Base-by-base conservation (phyloP, 1,140 invertebrate species). In the Ctenoplectra terminalis region DNA sequence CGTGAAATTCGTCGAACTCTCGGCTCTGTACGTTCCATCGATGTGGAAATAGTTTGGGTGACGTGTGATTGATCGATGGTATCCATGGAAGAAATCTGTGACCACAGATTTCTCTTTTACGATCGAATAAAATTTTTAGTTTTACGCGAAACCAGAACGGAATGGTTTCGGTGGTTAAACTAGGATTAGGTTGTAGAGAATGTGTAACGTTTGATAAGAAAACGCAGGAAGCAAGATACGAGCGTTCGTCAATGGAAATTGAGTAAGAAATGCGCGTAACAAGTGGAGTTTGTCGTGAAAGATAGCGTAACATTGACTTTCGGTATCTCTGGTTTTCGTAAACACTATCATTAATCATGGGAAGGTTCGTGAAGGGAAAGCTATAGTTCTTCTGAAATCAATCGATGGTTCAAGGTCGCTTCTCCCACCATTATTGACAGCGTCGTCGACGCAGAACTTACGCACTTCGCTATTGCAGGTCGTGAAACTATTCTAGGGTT, bases 11-110 rank as follows among this genome's bases (percentile, higher is more conserved):
- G 66, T 52, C 52, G 26, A 77, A 77, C 75, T 43, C 60, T 54
- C 46, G 43, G n/a, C 20, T 9, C 46, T 5, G 40, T 20, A 31
- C 31, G 50, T 37, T 50, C 40, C 69, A 78, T 85, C 72, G 85
- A 86, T 86, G 73, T 52, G n/a, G 72, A 71, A 72, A 86, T 78
- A 54, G 80, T 86, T 85, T 71, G 58, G 79, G 85, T 40, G 9
- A 85, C 79, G 60, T 56, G 26, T 29, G 84, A 78, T 66, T 63
- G 87, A 83, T 85, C 58, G 77, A 82, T 86, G 74, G 71, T 75
- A 73, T 78, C 58, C 11, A 26, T 7, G 37, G 40, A 34, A 20
- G 23, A 34, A 64, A 61, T 60, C 34, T 40, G 20, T 34, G 60
- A 63, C 23, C 23, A 37, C 37, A 31, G 60, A 37, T 63, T 63